Evolutionary conservation across 92 coral and sea anemone genomes (phyloP).

Genomic region (Epizoanthus scotinus): DNA sequence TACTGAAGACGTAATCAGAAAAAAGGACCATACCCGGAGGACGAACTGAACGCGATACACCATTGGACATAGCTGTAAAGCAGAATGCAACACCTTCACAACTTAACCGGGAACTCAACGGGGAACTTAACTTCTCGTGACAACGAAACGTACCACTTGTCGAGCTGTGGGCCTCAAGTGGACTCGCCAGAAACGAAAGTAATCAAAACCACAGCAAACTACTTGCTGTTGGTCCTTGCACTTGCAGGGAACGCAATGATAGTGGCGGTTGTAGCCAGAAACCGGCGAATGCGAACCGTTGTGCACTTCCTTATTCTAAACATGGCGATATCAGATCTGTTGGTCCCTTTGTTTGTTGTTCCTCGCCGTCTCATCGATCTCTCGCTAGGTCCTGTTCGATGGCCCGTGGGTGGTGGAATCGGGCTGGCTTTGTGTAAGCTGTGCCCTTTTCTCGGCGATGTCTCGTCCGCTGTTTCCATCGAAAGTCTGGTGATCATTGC

Average conservation of each 20-base stretch:
- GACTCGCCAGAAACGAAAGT: background rate
- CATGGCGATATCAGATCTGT: slow-evolving; percentile 19
- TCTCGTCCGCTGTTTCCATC: slow-evolving; percentile 3
- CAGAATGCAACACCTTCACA: too few relatives aligned
- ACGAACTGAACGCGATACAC: too few relatives aligned
- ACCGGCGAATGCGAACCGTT: slow-evolving; percentile 23
- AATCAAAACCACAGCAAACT: slow-evolving; percentile 3
- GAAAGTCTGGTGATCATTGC: slow-evolving; percentile 7
- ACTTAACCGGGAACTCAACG: too few relatives aligned
- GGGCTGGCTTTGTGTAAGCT: slow-evolving; percentile 21
- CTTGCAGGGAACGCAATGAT: slow-evolving; percentile 18
- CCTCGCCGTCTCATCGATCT: background rate
- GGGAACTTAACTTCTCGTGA: too few relatives aligned
- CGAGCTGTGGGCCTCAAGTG: slow-evolving; percentile 10
- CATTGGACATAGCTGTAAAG: too few relatives aligned
- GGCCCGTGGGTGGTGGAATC: background rate
- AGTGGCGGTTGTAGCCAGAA: slow-evolving; percentile 10
- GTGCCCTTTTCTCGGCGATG: slow-evolving; percentile 6
- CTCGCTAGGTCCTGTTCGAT: background rate
- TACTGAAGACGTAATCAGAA: too few relatives aligned
- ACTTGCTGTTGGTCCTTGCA: slow-evolving; percentile 6
- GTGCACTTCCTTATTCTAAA: slow-evolving; percentile 16
- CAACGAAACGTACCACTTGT: too few relatives aligned
- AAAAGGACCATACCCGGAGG: too few relatives aligned
- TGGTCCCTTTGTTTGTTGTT: slow-evolving; percentile 13